Evolutionary conservation across 2,888 invertebrate species (phyloP).

Genomic region (Cantharis lateralis): DNA sequence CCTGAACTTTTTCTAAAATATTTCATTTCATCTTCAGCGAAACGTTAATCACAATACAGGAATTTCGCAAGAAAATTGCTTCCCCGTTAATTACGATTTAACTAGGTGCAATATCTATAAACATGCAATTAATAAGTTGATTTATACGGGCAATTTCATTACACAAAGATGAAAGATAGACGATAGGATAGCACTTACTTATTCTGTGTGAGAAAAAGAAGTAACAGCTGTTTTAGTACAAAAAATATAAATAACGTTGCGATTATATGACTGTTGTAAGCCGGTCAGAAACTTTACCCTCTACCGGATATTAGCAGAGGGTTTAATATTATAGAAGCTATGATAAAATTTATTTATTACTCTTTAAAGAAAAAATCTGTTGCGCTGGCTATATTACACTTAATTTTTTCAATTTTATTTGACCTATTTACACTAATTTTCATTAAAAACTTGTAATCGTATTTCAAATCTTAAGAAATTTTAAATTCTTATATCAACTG

Average conservation of each 20-base stretch:
- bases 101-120: background rate
- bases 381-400: background rate
- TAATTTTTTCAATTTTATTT: background rate
- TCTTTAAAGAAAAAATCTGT: background rate
- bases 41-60: background rate
- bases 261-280: background rate
- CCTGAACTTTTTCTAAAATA: background rate
- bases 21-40: background rate
- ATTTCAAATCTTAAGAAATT: background rate
- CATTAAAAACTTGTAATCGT: background rate
- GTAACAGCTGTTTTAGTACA: background rate
- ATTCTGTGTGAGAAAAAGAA: background rate
- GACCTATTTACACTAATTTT: background rate
- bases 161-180: background rate
- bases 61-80: background rate
- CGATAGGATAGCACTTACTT: background rate
- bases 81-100: background rate
- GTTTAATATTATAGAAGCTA: background rate
- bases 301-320: constrained; percentile 4
- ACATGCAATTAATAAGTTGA: background rate
- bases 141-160: background rate
- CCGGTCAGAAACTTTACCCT: background rate
- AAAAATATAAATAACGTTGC: background rate
- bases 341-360: constrained; percentile 1
- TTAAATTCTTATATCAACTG: background rate